These are phyloP conservation scores for Sepiola atlantica DNA, from an alignment of 2,888 invertebrate genomes.

Conservation along the genomic window DNA sequence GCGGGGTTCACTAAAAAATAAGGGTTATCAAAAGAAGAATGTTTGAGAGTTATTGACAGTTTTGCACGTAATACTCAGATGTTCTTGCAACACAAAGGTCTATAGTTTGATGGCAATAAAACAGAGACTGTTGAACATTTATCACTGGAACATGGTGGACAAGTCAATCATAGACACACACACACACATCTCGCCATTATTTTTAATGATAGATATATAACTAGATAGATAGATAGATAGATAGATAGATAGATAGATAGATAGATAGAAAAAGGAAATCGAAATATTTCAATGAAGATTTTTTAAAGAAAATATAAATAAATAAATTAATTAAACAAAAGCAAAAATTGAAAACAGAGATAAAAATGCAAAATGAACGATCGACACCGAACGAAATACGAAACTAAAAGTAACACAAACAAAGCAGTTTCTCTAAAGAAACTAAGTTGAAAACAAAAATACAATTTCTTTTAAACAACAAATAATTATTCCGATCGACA, in stretches of 20 bases:
- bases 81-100: no score
- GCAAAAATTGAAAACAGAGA: not conserved
- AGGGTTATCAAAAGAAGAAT: no score
- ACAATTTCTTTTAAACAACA: not conserved
- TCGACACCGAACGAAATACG: not conserved
- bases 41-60: no score
- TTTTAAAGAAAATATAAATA: not conserved
- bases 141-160: no score
- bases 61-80: no score
- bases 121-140: no score
- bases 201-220: not conserved
- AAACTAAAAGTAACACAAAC: not conserved
- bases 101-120: no score
- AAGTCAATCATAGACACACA: no score
- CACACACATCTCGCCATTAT: no score
- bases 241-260: constrained; percentile 1
- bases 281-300: no score
- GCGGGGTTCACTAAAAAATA: no score
- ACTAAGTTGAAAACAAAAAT: not conserved
- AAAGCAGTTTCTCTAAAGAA: not conserved
- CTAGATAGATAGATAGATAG: not conserved
- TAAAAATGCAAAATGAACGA: not conserved
- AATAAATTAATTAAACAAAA: not conserved
- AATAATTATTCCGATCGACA: not conserved
- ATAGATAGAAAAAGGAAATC: not conserved